These are phyloP conservation scores for Drosophila sp. DNA, from an alignment of 1,140 invertebrate genomes.

Conservation along the genomic window DNA sequence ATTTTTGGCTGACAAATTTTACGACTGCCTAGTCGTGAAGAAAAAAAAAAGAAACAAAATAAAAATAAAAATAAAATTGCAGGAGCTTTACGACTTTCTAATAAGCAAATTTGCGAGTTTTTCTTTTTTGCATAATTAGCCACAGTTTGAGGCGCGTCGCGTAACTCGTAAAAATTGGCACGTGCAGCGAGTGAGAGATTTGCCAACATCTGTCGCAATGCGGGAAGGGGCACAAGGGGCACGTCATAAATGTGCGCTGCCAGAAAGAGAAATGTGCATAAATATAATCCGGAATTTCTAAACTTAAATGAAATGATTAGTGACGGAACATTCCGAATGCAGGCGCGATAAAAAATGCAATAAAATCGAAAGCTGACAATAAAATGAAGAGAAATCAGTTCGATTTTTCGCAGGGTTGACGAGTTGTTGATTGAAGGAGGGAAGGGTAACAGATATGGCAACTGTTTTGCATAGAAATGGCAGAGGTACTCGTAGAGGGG, in stretches of 20 bases:
- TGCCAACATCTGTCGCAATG: conserved; percentile 55
- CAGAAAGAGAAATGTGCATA: conserved; percentile 51
- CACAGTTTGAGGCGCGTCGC: conserved; percentile 40
- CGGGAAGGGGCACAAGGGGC: background rate
- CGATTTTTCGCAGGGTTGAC: conserved; percentile 69
- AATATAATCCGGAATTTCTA: conserved; percentile 75
- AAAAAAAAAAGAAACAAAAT: conserved; percentile 8
- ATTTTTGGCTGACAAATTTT: conserved; percentile 54
- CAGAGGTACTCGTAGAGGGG: conserved; percentile 12
- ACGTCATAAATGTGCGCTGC: conserved; percentile 67
- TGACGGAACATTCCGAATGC: conserved; percentile 62
- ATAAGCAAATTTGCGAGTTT: conserved; percentile 74
- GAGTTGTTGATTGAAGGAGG: conserved; percentile 35
- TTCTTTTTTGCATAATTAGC: conserved; percentile 73
- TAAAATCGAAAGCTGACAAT: conserved; percentile 64
- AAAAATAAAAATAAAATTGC: conserved; percentile 47
- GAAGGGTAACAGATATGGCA: conserved; percentile 13
- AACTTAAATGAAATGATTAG: conserved; percentile 81
- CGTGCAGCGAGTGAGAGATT: conserved; percentile 48
- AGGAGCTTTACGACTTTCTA: conserved; percentile 74
- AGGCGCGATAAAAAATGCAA: conserved; percentile 79
- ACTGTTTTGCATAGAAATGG: conserved; percentile 53
- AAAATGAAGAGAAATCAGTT: conserved; percentile 47
- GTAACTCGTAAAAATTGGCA: conserved; percentile 68
- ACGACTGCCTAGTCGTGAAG: conserved; percentile 48